A percentile compares a stretch with the other conserved stretches of the same genome.
Evolutionary conservation across 2,888 invertebrate genomes (phyloP).

Genomic region (Elegia similella): DNA sequence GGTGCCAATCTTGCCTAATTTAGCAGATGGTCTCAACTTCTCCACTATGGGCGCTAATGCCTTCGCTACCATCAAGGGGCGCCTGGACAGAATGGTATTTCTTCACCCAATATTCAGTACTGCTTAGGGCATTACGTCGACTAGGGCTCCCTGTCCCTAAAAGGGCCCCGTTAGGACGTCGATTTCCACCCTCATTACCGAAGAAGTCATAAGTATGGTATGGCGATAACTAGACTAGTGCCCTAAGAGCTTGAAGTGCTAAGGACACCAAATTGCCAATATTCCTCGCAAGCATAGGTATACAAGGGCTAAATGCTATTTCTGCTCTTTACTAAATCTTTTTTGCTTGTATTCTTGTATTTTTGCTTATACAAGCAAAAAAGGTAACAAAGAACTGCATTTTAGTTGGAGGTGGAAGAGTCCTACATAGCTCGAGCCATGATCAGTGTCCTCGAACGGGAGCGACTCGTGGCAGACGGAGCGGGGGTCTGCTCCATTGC

Average conservation of each 20-base stretch:
- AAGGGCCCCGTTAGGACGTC: too few relatives aligned
- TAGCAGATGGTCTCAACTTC: slow-evolving; percentile 89
- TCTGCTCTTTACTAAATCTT: too few relatives aligned
- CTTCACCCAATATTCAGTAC: too few relatives aligned
- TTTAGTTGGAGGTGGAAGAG: slow-evolving; percentile 84
- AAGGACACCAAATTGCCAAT: too few relatives aligned
- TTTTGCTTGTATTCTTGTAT: not conserved
- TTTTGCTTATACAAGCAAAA: not conserved
- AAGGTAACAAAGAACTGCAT: not conserved
- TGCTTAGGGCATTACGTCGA: too few relatives aligned
- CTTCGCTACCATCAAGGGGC: slow-evolving; percentile 84
- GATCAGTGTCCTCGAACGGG: slow-evolving; percentile 85
- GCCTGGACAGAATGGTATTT: slow-evolving; percentile 86
- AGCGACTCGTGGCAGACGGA: slow-evolving; percentile 90
- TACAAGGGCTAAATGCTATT: too few relatives aligned
- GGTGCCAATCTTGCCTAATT: slow-evolving; percentile 81
- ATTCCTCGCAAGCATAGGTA: too few relatives aligned
- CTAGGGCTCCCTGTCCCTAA: too few relatives aligned
- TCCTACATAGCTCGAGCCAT: slow-evolving; percentile 86
- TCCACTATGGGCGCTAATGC: slow-evolving; percentile 87
- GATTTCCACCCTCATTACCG: too few relatives aligned
- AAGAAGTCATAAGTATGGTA: too few relatives aligned
- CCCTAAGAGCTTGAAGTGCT: too few relatives aligned
- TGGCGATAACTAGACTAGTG: too few relatives aligned
- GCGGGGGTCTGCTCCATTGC: slow-evolving; percentile 90